phyloP scores from a whole-genome alignment of 2,888 invertebrate species.

The Hemicrepidius hirtus region DNA sequence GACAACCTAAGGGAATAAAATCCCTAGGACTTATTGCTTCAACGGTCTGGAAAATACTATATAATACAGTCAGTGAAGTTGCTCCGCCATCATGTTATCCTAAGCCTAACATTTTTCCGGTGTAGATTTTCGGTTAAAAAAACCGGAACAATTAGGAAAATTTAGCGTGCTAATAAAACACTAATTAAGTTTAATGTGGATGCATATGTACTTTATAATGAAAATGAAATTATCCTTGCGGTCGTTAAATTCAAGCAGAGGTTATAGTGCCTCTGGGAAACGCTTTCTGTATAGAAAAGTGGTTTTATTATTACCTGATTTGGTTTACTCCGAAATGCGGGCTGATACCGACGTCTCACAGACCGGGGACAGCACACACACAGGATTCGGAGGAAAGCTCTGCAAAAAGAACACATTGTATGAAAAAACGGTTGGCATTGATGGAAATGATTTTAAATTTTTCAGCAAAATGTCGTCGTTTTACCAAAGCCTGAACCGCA shows the following conservation, averaged over 20 bases:
- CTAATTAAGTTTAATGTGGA: conserved; percentile 28
- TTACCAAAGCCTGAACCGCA: conserved; percentile 5
- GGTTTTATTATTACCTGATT: conserved; percentile 82
- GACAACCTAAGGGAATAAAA: conserved; percentile 28
- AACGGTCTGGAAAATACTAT: conserved; percentile 27
- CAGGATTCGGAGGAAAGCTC: conserved; percentile 93
- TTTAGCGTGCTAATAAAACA: conserved; percentile 32
- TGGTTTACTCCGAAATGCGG: conserved; percentile 88
- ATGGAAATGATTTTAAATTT: not conserved
- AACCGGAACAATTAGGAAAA: conserved; percentile 16
- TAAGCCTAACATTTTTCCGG: not conserved
- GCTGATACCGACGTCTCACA: conserved; percentile 87
- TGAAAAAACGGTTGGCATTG: conserved; percentile 6
- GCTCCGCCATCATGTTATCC: not conserved
- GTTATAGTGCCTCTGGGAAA: not conserved
- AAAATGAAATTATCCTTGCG: conserved; percentile 21
- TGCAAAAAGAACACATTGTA: conserved; percentile 73
- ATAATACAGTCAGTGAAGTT: conserved; percentile 20
- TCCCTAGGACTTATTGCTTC: conserved; percentile 17
- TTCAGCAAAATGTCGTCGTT: not conserved
- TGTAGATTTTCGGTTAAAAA: conserved; percentile 14
- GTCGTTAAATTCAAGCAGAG: conserved; percentile 16
- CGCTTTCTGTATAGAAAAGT: conserved; percentile 26
- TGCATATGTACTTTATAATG: conserved; percentile 19
- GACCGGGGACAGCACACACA: conserved; percentile 92